These are phyloP conservation scores for Leptinotarsa texana DNA, from an alignment of 1,140 invertebrate species.

Conservation along the genomic window DNA sequence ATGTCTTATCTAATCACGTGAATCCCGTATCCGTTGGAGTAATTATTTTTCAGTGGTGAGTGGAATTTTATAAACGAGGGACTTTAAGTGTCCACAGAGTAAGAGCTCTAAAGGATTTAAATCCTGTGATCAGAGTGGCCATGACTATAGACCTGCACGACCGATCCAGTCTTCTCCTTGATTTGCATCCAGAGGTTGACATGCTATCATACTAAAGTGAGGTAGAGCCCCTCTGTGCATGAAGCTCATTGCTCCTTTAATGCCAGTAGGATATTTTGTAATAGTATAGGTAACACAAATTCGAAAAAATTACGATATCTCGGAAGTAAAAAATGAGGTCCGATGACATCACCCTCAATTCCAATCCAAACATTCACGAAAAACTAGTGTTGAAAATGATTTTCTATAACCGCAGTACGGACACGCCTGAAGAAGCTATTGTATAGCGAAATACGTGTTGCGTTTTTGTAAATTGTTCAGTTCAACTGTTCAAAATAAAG, in stretches of 20 bases:
- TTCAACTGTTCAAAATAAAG: too few species aligned
- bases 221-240: not conserved
- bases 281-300: conserved; percentile 17
- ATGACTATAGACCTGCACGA: conserved; percentile 53
- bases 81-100: not conserved
- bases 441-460: too few species aligned
- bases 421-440: too few species aligned
- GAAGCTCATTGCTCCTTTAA: conserved; percentile 15
- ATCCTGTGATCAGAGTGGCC: conserved; percentile 54
- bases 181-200: conserved; percentile 29
- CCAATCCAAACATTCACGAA: not conserved
- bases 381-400: too few species aligned
- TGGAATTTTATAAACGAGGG: conserved; percentile 6
- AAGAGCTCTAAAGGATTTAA: conserved; percentile 58
- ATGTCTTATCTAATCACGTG: conserved; percentile 19
- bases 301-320: not conserved
- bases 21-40: conserved; percentile 19
- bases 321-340: not conserved
- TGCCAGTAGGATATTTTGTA: not conserved
- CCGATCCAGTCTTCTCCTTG: conserved; percentile 20
- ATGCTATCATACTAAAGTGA: conserved; percentile 25
- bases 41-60: conserved; percentile 12
- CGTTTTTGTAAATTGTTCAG: too few species aligned
- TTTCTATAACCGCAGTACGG: too few species aligned
- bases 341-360: not conserved